A percentile compares a stretch with the other conserved stretches of the same genome.
These are phyloP conservation scores for Oreochromis aureus DNA, from an alignment of 2,113 vertebrate species.

Conservation along the genomic window DNA sequence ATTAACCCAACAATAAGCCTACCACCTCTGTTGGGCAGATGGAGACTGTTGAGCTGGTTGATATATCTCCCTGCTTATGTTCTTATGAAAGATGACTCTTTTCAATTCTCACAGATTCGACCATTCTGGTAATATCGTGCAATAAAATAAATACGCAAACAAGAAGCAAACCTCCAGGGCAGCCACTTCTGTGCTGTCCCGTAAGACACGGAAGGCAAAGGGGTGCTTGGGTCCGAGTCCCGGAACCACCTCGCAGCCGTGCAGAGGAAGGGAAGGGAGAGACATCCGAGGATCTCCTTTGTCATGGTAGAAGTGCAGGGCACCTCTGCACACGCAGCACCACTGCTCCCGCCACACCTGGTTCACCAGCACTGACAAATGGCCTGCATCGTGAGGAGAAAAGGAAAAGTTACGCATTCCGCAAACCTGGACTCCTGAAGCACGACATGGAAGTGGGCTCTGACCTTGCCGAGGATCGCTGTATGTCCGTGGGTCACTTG, in stretches of 20 bases:
- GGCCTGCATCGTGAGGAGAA: constrained; percentile 63
- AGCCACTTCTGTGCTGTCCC: constrained; percentile 74
- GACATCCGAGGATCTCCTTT: constrained; percentile 77
- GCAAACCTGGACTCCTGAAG: neutral
- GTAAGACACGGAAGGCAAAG: constrained; percentile 89
- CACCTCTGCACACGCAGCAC: constrained; percentile 84
- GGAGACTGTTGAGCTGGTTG: neutral
- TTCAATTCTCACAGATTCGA: neutral
- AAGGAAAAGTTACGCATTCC: neutral
- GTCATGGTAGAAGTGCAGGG: constrained; percentile 87
- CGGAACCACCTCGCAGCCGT: constrained; percentile 83
- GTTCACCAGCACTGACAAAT: constrained; percentile 84
- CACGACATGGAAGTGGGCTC: neutral
- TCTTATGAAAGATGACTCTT: neutral
- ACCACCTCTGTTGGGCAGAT: neutral
- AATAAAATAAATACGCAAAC: neutral
- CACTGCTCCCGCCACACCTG: constrained; percentile 95
- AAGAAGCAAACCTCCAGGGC: constrained; percentile 80
- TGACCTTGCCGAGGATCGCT: constrained; percentile 87
- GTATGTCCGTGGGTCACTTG: constrained; percentile 73
- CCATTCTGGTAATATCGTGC: neutral
- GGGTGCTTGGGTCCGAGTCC: constrained; percentile 92
- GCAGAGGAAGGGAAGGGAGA: constrained; percentile 77
- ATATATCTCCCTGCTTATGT: neutral
- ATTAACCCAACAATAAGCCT: neutral